phyloP scores from a whole-genome alignment of 2,888 invertebrate species.

The Spodoptera littoralis region DNA sequence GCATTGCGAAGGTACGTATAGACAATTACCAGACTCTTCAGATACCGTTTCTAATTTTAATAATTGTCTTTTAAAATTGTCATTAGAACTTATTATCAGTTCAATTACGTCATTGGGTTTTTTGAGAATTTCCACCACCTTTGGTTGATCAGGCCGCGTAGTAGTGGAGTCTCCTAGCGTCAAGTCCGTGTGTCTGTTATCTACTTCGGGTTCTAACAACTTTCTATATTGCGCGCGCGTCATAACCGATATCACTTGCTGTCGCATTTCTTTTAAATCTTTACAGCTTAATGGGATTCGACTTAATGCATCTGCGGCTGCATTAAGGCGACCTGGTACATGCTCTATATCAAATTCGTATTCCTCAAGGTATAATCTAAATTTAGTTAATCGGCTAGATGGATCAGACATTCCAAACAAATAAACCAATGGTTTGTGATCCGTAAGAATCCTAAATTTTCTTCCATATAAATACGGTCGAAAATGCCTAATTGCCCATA shows the following conservation, averaged over 20 bases:
- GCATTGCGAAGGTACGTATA: no score
- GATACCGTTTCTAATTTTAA: no score
- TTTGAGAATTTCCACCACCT: background rate
- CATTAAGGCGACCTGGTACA: slow-evolving; percentile 29
- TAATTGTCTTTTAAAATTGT: background rate
- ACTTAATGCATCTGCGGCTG: slow-evolving; percentile 28
- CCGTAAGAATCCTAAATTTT: slow-evolving; percentile 28
- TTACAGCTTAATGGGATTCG: slow-evolving; percentile 2
- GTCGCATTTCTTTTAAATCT: background rate
- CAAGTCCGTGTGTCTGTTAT: background rate
- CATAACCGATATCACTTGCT: background rate
- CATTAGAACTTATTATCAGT: no score
- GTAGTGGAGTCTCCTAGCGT: background rate
- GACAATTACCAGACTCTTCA: no score
- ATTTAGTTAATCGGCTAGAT: slow-evolving; percentile 28
- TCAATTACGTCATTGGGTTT: background rate
- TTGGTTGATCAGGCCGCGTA: slow-evolving; percentile 1
- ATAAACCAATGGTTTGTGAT: slow-evolving; percentile 33
- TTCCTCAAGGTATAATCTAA: slow-evolving; percentile 32
- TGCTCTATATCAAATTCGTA: slow-evolving; percentile 33
- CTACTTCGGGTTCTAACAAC: no score
- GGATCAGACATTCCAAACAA: slow-evolving; percentile 32
- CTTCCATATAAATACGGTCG: slow-evolving; percentile 36
- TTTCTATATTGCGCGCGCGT: no score
- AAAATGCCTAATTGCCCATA: slow-evolving; percentile 37